Percentiles rank a stretch among this genome's conserved stretches.
Conservation (phyloP, 2,888 invertebrate genomes). For the Callimorpha dominula region DNA sequence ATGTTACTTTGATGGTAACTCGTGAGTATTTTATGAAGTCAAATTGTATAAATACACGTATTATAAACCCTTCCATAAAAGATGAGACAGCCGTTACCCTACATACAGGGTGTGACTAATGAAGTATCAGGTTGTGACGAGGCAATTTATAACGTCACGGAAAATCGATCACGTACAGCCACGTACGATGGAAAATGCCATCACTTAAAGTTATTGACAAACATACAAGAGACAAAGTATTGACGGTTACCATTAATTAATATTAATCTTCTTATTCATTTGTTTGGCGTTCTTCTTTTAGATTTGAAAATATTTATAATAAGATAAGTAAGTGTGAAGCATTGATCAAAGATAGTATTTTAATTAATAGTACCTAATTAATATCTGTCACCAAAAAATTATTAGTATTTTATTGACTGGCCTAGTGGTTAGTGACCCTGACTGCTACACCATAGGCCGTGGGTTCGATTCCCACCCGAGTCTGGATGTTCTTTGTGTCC, state of each 20-base stretch:
- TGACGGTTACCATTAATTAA: neutral
- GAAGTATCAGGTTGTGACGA: slow-evolving; percentile 28
- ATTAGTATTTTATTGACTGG: no score
- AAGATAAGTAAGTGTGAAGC: no score
- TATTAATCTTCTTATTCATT: neutral
- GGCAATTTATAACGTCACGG: slow-evolving; percentile 24
- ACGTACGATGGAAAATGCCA: slow-evolving; percentile 11
- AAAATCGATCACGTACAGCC: slow-evolving; percentile 20
- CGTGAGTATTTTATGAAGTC: slow-evolving; percentile 10
- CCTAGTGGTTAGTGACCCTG: no score
- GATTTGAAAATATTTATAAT: neutral
- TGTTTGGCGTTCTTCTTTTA: neutral
- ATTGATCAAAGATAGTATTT: no score
- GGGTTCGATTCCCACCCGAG: no score
- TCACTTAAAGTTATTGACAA: slow-evolving; percentile 16
- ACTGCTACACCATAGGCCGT: no score
- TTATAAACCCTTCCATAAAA: slow-evolving; percentile 10
- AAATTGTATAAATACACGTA: slow-evolving; percentile 16
- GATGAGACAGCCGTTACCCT: slow-evolving; percentile 13
- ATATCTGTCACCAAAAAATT: no score
- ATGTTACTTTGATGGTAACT: neutral
- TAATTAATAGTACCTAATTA: no score
- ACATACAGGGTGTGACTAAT: slow-evolving; percentile 23
- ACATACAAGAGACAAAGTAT: neutral
- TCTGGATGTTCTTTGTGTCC: no score